Evolutionary conservation across 2,113 vertebrate genomes (phyloP), one percentile per base, ranked within the genome.

Genomic region (Melanerpes aurifrons): DNA sequence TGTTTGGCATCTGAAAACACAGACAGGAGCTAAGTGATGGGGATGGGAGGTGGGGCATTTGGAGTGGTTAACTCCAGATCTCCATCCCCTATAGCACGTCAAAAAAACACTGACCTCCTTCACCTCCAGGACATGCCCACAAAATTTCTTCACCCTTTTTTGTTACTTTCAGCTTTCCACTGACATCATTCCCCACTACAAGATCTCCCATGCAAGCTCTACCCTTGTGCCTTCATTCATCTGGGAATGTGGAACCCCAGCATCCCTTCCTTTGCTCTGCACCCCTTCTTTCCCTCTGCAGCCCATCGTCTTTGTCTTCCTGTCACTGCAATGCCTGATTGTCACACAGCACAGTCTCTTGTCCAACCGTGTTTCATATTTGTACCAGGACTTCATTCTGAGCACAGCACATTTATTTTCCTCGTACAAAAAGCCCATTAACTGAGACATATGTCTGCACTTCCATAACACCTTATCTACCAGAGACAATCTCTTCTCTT

Each of bases 381-480:
- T 62, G 59, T 40, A 35, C 31, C 12, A 40, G 37, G 28, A 26
- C 48, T 87, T 83, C 45, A 10, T 28, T 74, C 59, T 3, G 2
- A 81, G 21, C 70, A 53, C 1, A 4, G 66, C 56, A 86, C 89
- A 75, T 63, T 82, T 90, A 71, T 85, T 95, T 94, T 73, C 85
- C 57, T 53, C 0, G 0, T 79, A 87, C 78, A 86, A 82, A 92
- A 78, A 89, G 54, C 35, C 70, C 84, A 89, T 96, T 96, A 95
- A 64, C 62, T 82, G 79, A 93, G 80, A 89, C 77, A 61, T 90
- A 66, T 71, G 92, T 90, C 83, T 76, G n/a, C 82, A 66, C 75
- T 74, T 92, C 86, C 82, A 67, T 82, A 83, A 47, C 83, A 88
- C 72, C 90, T 96, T 95, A 94, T 96, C 94, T 95, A 87, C 61